Percentiles rank a stretch among this genome's conserved stretches.
phyloP scores from a whole-genome alignment of 2,888 invertebrate species.

The Pollenia griseotomentosa region DNA sequence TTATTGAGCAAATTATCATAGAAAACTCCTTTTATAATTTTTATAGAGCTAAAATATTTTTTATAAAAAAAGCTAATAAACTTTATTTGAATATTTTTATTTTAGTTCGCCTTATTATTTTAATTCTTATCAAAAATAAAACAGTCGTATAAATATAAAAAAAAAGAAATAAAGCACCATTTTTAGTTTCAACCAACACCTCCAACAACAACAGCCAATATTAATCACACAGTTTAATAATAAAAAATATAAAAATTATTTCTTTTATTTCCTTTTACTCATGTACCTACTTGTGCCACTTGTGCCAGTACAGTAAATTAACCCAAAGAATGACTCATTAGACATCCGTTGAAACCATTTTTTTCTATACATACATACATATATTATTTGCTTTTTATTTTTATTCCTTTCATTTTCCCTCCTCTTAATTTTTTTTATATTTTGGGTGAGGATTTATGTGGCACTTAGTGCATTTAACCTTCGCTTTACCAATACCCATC shows the following conservation, averaged over 20 bases:
- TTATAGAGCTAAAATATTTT: too few relatives aligned
- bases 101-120: not conserved
- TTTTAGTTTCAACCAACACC: not conserved
- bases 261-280: conserved; percentile 23
- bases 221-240: conserved; percentile 41
- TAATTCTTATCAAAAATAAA: conserved; percentile 3
- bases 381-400: not conserved
- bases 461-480: not conserved
- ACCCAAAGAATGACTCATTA: conserved; percentile 50
- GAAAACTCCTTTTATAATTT: too few relatives aligned
- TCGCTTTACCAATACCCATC: too few relatives aligned
- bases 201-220: not conserved
- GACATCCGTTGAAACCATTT: conserved; percentile 48
- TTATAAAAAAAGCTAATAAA: too few relatives aligned
- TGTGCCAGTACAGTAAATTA: conserved; percentile 23
- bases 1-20: too few relatives aligned
- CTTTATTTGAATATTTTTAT: too few relatives aligned
- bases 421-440: not conserved
- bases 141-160: not conserved
- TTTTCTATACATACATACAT: conserved; percentile 2
- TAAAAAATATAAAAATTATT: conserved; percentile 10
- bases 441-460: conserved; percentile 25
- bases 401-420: conserved; percentile 1
- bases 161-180: conserved; percentile 14
- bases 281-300: conserved; percentile 18